Evolutionary conservation across 2,888 invertebrate species (phyloP).

Genomic region (Phania funesta): DNA sequence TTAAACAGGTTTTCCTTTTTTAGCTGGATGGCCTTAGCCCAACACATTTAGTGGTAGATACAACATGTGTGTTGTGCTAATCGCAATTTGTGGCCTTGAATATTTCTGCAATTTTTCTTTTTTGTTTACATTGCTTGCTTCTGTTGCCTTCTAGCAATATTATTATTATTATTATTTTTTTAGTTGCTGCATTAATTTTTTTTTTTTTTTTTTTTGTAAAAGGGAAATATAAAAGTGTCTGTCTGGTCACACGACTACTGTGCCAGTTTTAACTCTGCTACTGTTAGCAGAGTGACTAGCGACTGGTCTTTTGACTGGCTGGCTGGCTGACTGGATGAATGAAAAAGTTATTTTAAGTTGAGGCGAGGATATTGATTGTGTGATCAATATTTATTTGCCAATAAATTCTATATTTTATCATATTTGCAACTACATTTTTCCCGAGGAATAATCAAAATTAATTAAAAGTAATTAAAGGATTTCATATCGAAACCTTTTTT

Average conservation of each 20-base stretch:
- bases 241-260: slow-evolving; percentile 55
- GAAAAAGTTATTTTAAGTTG: slow-evolving; percentile 45
- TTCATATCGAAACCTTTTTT: too few relatives aligned
- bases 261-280: slow-evolving; percentile 50
- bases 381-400: slow-evolving; percentile 18
- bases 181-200: not conserved
- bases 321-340: not conserved
- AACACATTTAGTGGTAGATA: not conserved
- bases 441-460: too few relatives aligned
- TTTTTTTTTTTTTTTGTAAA: slow-evolving; percentile 8
- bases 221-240: slow-evolving; percentile 41
- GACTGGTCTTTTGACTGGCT: not conserved
- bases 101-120: not conserved
- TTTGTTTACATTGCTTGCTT: slow-evolving; percentile 18
- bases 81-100: slow-evolving; percentile 51
- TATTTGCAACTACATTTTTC: too few relatives aligned
- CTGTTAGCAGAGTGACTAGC: slow-evolving; percentile 44
- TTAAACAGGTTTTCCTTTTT: not conserved
- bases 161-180: slow-evolving; percentile 14
- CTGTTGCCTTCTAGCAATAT: slow-evolving; percentile 18
- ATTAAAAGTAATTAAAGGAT: too few relatives aligned
- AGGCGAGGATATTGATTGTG: slow-evolving; percentile 39
- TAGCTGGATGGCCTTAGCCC: not conserved
- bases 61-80: slow-evolving; percentile 14
- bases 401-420: slow-evolving; percentile 9